Conservation (phyloP, 2,888 invertebrate species). For the Erpobdella octoculata region DNA sequence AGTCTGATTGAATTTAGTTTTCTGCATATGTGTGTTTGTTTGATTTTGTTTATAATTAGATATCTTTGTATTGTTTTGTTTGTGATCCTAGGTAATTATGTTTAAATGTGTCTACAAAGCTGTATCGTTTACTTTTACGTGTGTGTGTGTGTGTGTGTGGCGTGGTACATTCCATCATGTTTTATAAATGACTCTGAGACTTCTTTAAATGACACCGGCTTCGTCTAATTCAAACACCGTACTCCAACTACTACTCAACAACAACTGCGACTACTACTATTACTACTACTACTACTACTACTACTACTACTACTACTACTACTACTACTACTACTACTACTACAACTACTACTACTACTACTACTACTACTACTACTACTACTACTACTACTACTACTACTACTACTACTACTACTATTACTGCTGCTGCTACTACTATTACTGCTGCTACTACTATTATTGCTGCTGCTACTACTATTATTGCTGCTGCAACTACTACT, state of each 20-base stretch:
- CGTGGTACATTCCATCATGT: too few relatives aligned
- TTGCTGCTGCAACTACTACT: not conserved
- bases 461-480: slow-evolving; percentile 10
- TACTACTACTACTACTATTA: slow-evolving; percentile 15
- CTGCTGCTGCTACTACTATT: slow-evolving; percentile 4
- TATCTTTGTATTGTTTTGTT: too few relatives aligned
- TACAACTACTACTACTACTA: slow-evolving; percentile 14
- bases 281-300: slow-evolving; percentile 10
- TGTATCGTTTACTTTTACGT: too few relatives aligned
- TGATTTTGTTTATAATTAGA: too few relatives aligned
- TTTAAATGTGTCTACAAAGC: too few relatives aligned
- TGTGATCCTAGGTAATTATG: too few relatives aligned
- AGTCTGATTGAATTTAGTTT: too few relatives aligned
- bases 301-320: slow-evolving; percentile 17
- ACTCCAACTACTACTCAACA: not conserved
- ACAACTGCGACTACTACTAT: slow-evolving; percentile 8
- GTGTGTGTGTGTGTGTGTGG: too few relatives aligned
- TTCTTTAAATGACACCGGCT: not conserved
- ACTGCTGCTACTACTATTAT: slow-evolving; percentile 10
- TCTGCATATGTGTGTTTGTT: too few relatives aligned
- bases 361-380: slow-evolving; percentile 13
- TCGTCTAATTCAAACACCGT: not conserved
- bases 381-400: slow-evolving; percentile 15
- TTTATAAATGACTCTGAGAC: too few relatives aligned
- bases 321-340: slow-evolving; percentile 17